These are phyloP conservation scores for Nesospiza acunhae DNA, from an alignment of 2,113 vertebrate genomes.

Conservation along the genomic window DNA sequence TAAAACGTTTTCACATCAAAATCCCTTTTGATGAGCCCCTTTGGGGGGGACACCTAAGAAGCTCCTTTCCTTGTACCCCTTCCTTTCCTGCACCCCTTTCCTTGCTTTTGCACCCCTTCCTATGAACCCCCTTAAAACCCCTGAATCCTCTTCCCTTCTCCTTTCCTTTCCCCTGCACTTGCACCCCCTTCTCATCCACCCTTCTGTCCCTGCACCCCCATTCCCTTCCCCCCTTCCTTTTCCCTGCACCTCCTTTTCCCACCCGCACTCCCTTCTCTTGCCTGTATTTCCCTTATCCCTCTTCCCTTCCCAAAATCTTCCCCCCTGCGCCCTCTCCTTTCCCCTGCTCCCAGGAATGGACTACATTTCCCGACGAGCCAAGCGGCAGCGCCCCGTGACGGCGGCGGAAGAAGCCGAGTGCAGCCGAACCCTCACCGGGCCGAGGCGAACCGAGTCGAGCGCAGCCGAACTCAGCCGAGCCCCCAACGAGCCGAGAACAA, in stretches of 20 bases:
- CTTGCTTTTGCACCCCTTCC: not conserved
- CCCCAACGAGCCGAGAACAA: rapidly evolving
- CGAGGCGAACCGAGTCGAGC: too few species aligned
- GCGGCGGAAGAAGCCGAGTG: not conserved
- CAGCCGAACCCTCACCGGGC: rapidly evolving
- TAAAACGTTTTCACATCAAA: not conserved
- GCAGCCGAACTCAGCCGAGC: rapidly evolving
- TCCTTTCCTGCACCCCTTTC: not conserved
- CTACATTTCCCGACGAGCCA: conserved; percentile 19
- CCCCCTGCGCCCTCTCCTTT: rapidly evolving
- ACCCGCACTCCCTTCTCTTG: too few species aligned
- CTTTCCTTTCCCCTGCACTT: not conserved
- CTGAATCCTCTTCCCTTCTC: not conserved
- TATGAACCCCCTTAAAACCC: not conserved
- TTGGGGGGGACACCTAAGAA: not conserved
- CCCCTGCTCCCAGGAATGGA: rapidly evolving
- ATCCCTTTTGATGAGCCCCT: not conserved
- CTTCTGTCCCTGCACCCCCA: not conserved
- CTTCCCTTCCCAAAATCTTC: not conserved
- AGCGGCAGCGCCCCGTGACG: not conserved
- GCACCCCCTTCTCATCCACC: not conserved
- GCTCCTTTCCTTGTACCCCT: not conserved
- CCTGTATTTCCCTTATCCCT: not conserved
- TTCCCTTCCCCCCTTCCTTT: not conserved
- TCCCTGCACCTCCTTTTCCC: not conserved